Evolutionary conservation across 92 coral and sea anemone genomes (phyloP).

Genomic region (Zoanthus sociatus): DNA sequence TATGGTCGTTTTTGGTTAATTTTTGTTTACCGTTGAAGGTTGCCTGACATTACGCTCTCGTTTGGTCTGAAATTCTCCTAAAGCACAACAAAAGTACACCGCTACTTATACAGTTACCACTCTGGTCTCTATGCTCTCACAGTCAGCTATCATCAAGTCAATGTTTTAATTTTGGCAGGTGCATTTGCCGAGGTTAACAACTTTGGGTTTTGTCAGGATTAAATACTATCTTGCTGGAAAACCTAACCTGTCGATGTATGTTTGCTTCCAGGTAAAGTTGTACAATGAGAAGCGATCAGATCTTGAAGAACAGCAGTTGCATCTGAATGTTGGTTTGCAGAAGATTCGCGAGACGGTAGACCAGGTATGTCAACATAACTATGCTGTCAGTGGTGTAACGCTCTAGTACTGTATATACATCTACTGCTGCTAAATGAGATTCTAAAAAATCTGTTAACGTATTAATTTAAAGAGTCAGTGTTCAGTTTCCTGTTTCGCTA

Average conservation of each 20-base stretch:
- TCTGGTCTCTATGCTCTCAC: too few species aligned
- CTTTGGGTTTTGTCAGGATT: background rate
- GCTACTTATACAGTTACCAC: too few species aligned
- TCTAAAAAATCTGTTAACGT: background rate
- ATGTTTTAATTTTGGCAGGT: too few species aligned
- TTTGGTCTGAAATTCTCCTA: too few species aligned
- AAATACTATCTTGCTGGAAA: background rate
- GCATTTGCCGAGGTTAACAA: too few species aligned
- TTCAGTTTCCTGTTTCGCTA: background rate
- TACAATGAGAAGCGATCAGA: constrained; percentile 98
- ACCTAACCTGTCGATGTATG: background rate
- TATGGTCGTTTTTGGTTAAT: too few species aligned
- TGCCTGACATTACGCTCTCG: too few species aligned
- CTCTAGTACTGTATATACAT: background rate
- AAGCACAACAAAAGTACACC: too few species aligned
- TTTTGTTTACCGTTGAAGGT: too few species aligned
- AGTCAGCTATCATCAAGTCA: too few species aligned
- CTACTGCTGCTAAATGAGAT: background rate
- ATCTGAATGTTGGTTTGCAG: constrained; percentile 95
- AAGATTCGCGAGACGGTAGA: constrained; percentile 98
- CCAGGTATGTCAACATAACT: constrained; percentile 59
- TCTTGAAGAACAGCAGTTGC: constrained; percentile 98
- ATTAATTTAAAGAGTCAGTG: background rate
- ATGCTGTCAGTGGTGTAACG: background rate
- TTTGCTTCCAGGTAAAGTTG: constrained; percentile 79